phyloP scores from a whole-genome alignment of 2,113 vertebrate genomes.

The Pterophyllum scalare region DNA sequence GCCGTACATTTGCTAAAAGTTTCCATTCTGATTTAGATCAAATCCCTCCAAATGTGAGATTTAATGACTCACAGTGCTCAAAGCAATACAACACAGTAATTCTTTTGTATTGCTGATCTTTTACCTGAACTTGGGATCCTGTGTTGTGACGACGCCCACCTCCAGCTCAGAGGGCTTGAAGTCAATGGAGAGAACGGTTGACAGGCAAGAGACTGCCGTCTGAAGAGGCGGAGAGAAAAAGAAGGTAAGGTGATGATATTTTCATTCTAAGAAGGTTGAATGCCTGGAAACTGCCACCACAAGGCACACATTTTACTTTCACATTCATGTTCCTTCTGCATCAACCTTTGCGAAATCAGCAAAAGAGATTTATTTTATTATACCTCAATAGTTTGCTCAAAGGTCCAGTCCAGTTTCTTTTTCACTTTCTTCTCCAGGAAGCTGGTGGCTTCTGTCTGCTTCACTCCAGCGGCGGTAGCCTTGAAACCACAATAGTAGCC shows the following conservation, averaged over 20 bases:
- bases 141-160: conserved; percentile 92
- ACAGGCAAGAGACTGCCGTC: conserved; percentile 96
- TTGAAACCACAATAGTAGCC: conserved; percentile 99
- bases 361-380: not conserved
- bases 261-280: not conserved
- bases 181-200: conserved; percentile 95
- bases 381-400: conserved; percentile 96
- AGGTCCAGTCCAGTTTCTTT: conserved; percentile 99
- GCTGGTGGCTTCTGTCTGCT: conserved; percentile 98
- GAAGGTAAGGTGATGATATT: not conserved
- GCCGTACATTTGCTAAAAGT: too few relatives aligned
- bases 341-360: not conserved
- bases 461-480: conserved; percentile 96
- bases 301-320: not conserved
- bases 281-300: conserved; percentile 15
- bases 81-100: not conserved
- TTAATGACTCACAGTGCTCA: not conserved
- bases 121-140: conserved; percentile 92
- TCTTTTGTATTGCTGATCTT: not conserved
- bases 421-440: conserved; percentile 99
- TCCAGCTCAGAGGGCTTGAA: conserved; percentile 98
- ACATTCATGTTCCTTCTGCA: not conserved
- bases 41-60: rapidly evolving
- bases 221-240: conserved; percentile 51
- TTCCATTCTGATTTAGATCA: not conserved